Base-by-base conservation (phyloP, 2,888 invertebrate species). In the Hoplodrina blanda region DNA sequence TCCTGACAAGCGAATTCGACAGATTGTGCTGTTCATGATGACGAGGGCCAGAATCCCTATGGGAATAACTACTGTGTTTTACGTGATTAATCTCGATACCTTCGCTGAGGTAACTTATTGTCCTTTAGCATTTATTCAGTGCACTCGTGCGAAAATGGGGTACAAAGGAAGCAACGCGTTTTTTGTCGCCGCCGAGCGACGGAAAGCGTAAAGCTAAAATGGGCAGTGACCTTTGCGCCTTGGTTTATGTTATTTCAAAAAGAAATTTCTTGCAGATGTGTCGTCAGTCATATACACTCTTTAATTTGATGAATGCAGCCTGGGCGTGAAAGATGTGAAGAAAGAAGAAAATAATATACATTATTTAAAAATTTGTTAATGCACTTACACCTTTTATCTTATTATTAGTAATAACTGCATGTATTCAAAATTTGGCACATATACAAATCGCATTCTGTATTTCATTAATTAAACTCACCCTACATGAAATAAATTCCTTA, bases 301-400 rank as follows among this genome's bases (percentile, higher is more conserved):
- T 93, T 63, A 93, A 91, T 77, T 74, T 93, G 7, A 91, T 93
- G 90, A 92, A 91, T 73, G 93, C 92, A 44, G 88, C 92, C 20
- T 92, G 87, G 88, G 68, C 65, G 19, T 76, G 25, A 62, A 11
- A 5, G 2, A 25, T 25, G 25, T 25, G 25, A 25, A 25, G 25
- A 25, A 25, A 25, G 25, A 4, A 30, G 0, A 53, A 55, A 25
- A 53, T 6, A 30, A 30, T 15, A n/a, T 15, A 37, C 8, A 0
- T 37, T 11, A 13, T 54, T 30, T 8, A n/a, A 17, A 15, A 41
- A 11, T 13, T 41, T 17, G 8, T 4, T 10, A 30, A 15, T 25
- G 6, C 41, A 41, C 17, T 30, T 60, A 37, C 46, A 69, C 41
- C 33, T 7, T 73, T 46, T 46, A 30, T 41, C 54, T 62, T 7